Percentiles rank a stretch among this genome's conserved stretches.
Evolutionary conservation across 2,888 invertebrate genomes (phyloP).

Genomic region (Sipha maydis): DNA sequence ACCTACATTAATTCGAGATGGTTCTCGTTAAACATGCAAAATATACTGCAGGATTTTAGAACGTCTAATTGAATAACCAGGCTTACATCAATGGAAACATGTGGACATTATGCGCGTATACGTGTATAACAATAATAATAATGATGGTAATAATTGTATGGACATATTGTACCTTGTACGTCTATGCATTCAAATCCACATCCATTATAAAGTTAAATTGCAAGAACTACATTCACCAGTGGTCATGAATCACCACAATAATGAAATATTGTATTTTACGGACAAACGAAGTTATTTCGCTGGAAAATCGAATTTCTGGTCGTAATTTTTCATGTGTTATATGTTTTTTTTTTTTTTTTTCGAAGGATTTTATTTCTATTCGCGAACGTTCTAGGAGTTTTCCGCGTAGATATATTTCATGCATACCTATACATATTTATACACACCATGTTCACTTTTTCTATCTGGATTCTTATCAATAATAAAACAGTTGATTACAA

Average conservation of each 20-base stretch:
- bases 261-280: neutral
- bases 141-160: neutral
- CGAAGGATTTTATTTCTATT: neutral
- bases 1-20: neutral
- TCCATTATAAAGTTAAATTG: conserved; percentile 1
- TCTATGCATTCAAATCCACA: neutral
- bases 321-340: neutral
- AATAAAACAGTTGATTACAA: conserved; percentile 5
- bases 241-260: too few relatives aligned
- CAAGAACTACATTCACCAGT: too few relatives aligned
- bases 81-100: neutral
- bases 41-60: neutral
- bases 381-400: neutral
- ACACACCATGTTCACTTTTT: neutral
- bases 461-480: neutral
- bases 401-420: neutral
- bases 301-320: neutral
- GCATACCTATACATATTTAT: neutral
- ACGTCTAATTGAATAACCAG: neutral
- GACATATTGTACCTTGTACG: neutral
- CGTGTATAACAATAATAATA: neutral
- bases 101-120: neutral
- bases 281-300: neutral
- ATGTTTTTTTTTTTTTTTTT: neutral
- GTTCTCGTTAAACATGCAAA: neutral